A percentile compares a stretch with the other conserved stretches of the same genome.
phyloP scores from a whole-genome alignment of 2,113 vertebrate species.

The Nothoprocta perdicaria region DNA sequence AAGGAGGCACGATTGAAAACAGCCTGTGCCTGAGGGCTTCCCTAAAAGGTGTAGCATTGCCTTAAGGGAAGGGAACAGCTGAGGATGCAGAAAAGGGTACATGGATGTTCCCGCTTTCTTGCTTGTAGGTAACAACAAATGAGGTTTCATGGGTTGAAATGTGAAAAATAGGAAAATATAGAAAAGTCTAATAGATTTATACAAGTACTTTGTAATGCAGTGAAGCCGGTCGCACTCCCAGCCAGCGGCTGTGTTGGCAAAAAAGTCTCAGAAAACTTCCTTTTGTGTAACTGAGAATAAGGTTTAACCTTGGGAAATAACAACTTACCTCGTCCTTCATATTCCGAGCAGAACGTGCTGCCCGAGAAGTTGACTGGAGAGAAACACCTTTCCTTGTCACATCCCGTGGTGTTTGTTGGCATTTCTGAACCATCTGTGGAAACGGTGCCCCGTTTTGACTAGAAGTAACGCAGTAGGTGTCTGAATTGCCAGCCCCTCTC shows the following conservation, averaged over 20 bases:
- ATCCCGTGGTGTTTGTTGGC: background rate
- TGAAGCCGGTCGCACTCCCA: background rate
- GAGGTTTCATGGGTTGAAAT: background rate
- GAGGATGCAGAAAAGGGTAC: background rate
- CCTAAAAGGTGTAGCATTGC: background rate
- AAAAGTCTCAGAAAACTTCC: background rate
- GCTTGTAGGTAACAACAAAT: background rate
- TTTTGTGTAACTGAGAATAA: background rate
- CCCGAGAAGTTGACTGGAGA: background rate
- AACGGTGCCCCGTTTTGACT: background rate
- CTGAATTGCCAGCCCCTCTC: background rate
- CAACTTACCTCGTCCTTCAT: background rate
- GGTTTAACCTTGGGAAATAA: background rate
- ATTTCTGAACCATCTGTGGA: background rate
- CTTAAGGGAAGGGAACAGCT: background rate
- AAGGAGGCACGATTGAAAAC: background rate
- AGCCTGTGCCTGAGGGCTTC: background rate
- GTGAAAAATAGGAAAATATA: background rate
- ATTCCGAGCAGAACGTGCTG: background rate
- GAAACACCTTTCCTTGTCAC: too few species aligned
- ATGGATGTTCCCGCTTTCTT: background rate
- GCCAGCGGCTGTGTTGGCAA: background rate
- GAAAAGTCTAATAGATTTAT: background rate
- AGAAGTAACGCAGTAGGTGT: background rate
- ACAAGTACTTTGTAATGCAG: background rate